These are phyloP conservation scores for Drosophila persimilis DNA, from an alignment of 1,140 invertebrate species.

Conservation along the genomic window DNA sequence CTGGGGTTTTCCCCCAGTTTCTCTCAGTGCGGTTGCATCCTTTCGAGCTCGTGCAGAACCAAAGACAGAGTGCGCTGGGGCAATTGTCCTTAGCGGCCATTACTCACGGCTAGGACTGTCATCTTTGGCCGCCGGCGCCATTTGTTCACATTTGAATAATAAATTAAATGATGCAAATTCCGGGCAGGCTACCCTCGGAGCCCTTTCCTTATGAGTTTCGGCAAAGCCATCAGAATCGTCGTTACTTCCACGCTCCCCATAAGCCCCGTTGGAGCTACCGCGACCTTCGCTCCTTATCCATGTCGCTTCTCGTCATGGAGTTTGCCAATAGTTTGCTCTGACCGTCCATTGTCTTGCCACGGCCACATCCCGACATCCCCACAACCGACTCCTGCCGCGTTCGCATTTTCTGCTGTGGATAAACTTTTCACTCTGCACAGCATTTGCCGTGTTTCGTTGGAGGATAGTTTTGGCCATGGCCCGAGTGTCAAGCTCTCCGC, in stretches of 20 bases:
- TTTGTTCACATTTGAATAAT: constrained; percentile 80
- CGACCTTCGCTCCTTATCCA: constrained; percentile 20
- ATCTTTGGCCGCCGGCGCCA: constrained; percentile 72
- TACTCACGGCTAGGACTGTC: constrained; percentile 65
- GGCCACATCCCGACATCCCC: constrained; percentile 2
- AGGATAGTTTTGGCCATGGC: constrained; percentile 33
- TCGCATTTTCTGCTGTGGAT: constrained; percentile 26
- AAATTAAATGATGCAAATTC: constrained; percentile 80
- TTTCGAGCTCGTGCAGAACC: too few relatives aligned
- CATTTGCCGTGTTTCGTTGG: constrained; percentile 25
- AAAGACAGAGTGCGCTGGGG: constrained; percentile 10
- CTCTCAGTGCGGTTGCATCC: too few relatives aligned
- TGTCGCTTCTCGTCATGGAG: constrained; percentile 34
- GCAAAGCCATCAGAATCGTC: constrained; percentile 69
- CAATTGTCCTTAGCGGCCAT: constrained; percentile 65
- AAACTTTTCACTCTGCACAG: constrained; percentile 34
- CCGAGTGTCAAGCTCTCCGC: constrained; percentile 2
- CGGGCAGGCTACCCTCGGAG: constrained; percentile 47
- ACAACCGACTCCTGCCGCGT: constrained; percentile 17
- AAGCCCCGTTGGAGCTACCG: constrained; percentile 21
- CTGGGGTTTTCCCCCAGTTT: too few relatives aligned
- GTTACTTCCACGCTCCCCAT: constrained; percentile 61
- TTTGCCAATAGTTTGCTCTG: constrained; percentile 51
- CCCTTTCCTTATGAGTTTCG: constrained; percentile 65
- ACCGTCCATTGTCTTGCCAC: constrained; percentile 10